Evolutionary conservation across 2,888 invertebrate genomes (phyloP).

Genomic region (Andrena chrysosceles): DNA sequence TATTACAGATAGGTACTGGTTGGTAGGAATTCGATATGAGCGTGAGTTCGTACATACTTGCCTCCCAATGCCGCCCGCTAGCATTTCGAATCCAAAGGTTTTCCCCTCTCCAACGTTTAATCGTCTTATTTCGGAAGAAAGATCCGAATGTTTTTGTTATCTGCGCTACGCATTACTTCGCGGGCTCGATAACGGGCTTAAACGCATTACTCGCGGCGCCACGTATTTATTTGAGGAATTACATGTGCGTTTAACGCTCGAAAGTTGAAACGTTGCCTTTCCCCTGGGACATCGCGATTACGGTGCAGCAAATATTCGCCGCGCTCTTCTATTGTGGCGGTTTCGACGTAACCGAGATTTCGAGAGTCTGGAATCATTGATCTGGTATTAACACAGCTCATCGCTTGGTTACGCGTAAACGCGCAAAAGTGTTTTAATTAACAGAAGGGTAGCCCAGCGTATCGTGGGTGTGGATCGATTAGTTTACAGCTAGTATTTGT

Average conservation of each 20-base stretch:
- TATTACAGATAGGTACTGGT: neutral
- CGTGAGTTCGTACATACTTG: neutral
- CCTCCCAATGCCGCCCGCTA: too few relatives aligned
- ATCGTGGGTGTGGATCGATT: conserved; percentile 46
- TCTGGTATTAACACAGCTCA: conserved; percentile 2
- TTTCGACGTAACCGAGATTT: neutral
- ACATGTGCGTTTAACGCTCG: neutral
- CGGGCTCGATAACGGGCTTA: neutral
- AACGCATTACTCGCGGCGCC: neutral
- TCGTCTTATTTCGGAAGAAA: neutral
- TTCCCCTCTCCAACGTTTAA: neutral
- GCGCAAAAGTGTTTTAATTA: conserved; percentile 47
- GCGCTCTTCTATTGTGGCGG: neutral
- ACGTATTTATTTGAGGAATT: neutral
- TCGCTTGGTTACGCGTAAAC: conserved; percentile 5
- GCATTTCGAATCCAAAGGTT: neutral
- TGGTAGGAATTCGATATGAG: conserved; percentile 9
- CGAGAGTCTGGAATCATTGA: conserved; percentile 7
- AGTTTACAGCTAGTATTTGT: conserved; percentile 43
- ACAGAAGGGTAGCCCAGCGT: neutral
- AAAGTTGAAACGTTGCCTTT: neutral
- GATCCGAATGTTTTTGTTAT: neutral
- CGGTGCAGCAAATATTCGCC: neutral
- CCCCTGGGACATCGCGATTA: neutral
- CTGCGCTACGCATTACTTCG: neutral